Evolutionary conservation across 2,797 vertebrate species (phyloP).

Genomic region (Eutrigla gurnardus): DNA sequence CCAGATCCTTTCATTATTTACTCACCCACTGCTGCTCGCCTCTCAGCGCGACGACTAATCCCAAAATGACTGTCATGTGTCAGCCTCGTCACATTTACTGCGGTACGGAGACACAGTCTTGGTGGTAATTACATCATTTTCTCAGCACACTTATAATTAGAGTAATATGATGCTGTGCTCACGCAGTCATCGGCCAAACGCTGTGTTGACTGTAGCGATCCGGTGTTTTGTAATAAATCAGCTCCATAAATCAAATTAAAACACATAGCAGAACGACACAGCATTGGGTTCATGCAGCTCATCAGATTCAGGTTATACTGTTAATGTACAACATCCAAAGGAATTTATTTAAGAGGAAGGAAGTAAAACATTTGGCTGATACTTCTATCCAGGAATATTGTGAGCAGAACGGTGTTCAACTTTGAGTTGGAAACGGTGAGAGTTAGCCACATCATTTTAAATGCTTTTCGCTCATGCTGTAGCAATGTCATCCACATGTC

Average conservation of each 20-base stretch:
- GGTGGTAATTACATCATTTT: slow-evolving; percentile 69
- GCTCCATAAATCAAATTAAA: slow-evolving; percentile 46
- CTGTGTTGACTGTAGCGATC: slow-evolving; percentile 25
- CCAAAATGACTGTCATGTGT: slow-evolving; percentile 76
- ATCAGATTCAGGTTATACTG: background rate
- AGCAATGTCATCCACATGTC: too few relatives aligned
- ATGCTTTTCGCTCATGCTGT: too few relatives aligned
- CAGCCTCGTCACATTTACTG: slow-evolving; percentile 65
- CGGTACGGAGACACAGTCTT: slow-evolving; percentile 40
- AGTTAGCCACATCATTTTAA: too few relatives aligned
- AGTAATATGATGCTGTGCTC: slow-evolving; percentile 65
- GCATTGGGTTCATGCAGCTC: background rate
- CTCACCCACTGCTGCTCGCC: slow-evolving; percentile 35
- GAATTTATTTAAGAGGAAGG: background rate
- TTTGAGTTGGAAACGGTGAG: too few relatives aligned
- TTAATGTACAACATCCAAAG: background rate
- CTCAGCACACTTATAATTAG: slow-evolving; percentile 67
- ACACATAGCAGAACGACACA: slow-evolving; percentile 10
- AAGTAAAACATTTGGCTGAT: slow-evolving; percentile 17
- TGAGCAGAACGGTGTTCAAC: background rate
- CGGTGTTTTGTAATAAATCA: slow-evolving; percentile 49
- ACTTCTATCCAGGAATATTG: background rate
- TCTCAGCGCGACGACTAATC: slow-evolving; percentile 71
- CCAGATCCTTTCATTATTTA: slow-evolving; percentile 41
- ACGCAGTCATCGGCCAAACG: slow-evolving; percentile 31